Evolutionary conservation across 2,113 vertebrate genomes (phyloP).

Genomic region (Spilogale gracilis): DNA sequence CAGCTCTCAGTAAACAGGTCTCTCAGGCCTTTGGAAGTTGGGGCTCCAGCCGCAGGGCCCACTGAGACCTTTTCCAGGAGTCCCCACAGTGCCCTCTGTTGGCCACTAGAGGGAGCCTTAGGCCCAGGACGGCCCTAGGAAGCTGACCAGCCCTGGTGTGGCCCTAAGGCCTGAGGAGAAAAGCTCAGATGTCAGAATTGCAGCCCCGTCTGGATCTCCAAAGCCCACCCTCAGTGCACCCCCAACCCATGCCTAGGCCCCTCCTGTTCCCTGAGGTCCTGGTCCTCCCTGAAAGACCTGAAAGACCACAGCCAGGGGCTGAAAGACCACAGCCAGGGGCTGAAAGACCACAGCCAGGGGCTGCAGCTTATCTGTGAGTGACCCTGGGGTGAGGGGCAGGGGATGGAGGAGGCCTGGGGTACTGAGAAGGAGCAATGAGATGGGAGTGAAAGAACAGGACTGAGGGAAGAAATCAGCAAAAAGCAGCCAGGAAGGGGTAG

Average conservation of each 20-base stretch:
- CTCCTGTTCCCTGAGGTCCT: neutral
- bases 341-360: fast-evolving
- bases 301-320: neutral
- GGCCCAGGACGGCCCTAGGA: neutral
- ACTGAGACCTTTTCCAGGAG: neutral
- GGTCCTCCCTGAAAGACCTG: neutral
- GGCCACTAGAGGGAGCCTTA: conserved; percentile 41
- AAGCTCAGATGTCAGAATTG: neutral
- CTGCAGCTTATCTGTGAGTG: neutral
- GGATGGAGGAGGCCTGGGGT: neutral
- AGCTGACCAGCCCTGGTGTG: fast-evolving
- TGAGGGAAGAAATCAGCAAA: neutral
- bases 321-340: no score
- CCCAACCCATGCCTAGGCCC: neutral
- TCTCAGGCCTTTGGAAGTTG: neutral
- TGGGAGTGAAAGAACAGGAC: neutral
- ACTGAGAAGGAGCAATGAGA: neutral
- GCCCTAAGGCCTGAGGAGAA: neutral
- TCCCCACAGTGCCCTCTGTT: fast-evolving
- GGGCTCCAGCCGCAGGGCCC: neutral
- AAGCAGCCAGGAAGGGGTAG: neutral
- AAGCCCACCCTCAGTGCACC: neutral
- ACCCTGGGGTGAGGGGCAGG: no score
- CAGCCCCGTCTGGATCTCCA: neutral
- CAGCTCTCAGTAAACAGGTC: neutral